Evolutionary conservation across 2,113 vertebrate species (phyloP), one percentile per base, ranked within the genome.

Genomic region (Glareola pratincola): DNA sequence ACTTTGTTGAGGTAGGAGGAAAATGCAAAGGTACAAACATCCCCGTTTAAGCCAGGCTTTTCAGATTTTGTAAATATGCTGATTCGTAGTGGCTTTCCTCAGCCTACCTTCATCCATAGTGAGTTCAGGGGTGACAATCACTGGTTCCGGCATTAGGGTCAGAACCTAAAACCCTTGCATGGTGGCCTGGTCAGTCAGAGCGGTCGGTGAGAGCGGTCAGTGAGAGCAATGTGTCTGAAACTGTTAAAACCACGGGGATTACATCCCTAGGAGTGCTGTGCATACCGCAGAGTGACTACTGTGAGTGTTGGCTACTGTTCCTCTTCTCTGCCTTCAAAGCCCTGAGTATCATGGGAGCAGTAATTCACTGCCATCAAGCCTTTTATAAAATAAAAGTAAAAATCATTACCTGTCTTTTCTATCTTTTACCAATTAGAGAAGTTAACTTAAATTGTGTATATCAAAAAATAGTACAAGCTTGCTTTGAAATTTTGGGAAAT

Each of bases 401-500:
- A 94, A 43, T 34, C n/a, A 17, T 82, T 72, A 59, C 14, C 24
- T 88, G 63, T 84, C 74, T 77, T n/a, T 75, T 94, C 6, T 0
- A 12, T 89, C 57, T 95, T 94, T 91, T 84, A 63, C 54, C 41
- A 80, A 10, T 90, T 69, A 47, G 60, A 96, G 57, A 92, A 76
- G n/a, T 89, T 94, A 87, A 94, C 85, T 92, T 64, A 85, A 96
- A 96, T 97, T 97, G 85, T 96, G 88, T 96, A 54, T 94, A 63
- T 85, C 87, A 84, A 90, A 97, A 97, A 97, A 95, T 97, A 98
- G 88, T 50, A 88, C 69, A 75, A 91, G 20, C 77, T 93, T 94
- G 80, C 87, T 95, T 97, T 96, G 97, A 98, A 95, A 97, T 97
- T 95, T 97, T 97, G 95, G 96, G 54, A 95, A 96, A 96, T 87